These are phyloP conservation scores for Bombus consobrinus DNA, from an alignment of 1,140 invertebrate species.

Conservation along the genomic window DNA sequence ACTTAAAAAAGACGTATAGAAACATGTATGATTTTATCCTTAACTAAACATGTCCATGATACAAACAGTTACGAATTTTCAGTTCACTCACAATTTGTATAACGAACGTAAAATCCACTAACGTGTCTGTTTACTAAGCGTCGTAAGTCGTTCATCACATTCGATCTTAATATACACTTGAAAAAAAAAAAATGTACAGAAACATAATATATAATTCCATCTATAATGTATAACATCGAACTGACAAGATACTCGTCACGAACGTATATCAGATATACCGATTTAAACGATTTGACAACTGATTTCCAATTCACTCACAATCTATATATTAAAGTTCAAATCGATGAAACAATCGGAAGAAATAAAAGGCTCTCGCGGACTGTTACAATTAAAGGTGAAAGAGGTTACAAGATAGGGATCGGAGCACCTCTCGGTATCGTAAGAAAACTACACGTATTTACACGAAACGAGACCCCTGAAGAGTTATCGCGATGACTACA, in stretches of 20 bases:
- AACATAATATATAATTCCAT: neutral
- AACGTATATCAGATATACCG: neutral
- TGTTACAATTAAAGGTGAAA: slow-evolving; percentile 22
- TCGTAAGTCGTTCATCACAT: neutral
- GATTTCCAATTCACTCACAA: neutral
- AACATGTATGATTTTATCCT: neutral
- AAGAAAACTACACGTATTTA: neutral
- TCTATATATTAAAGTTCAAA: too few species aligned
- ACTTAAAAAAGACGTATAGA: neutral
- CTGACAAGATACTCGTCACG: neutral
- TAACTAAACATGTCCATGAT: neutral
- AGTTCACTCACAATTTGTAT: neutral
- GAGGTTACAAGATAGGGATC: slow-evolving; percentile 20
- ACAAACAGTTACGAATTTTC: neutral
- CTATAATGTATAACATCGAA: neutral
- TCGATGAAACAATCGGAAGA: neutral
- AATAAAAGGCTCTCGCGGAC: slow-evolving; percentile 8
- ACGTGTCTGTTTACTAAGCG: neutral
- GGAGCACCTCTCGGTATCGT: neutral
- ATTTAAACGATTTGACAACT: neutral
- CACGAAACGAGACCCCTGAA: too few species aligned
- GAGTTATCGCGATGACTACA: neutral
- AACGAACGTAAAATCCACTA: neutral
- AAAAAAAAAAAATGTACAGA: neutral
- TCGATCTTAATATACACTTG: neutral